Evolutionary conservation across 2,888 invertebrate genomes (phyloP).

Genomic region (Tiphia femorata): DNA sequence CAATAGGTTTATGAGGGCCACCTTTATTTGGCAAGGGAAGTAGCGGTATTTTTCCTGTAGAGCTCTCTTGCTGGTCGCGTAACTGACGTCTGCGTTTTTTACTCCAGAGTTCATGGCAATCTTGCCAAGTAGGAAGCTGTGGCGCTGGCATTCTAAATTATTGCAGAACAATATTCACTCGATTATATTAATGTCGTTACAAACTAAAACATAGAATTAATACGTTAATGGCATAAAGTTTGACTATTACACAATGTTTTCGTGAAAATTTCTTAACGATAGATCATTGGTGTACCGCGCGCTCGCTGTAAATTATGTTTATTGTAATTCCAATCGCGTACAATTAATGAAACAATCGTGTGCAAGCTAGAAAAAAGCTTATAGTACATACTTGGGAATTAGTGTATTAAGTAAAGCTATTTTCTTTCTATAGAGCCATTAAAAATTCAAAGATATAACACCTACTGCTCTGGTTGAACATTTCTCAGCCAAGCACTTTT

Average conservation of each 20-base stretch:
- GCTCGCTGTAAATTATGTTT: no score
- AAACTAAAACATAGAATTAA: constrained; percentile 15
- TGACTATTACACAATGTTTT: background rate
- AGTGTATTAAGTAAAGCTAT: no score
- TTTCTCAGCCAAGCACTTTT: constrained; percentile 93
- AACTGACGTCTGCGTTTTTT: constrained; percentile 92
- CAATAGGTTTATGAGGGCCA: constrained; percentile 64
- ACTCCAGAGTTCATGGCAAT: constrained; percentile 99
- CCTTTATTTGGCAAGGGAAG: constrained; percentile 62
- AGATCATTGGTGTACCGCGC: no score
- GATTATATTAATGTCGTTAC: constrained; percentile 5
- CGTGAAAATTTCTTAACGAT: constrained; percentile 1
- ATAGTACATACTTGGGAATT: constrained; percentile 2
- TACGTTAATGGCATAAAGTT: background rate
- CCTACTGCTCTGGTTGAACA: constrained; percentile 91
- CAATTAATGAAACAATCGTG: no score
- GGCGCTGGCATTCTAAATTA: constrained; percentile 82
- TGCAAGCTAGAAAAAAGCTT: no score
- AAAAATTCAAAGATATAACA: constrained; percentile 49
- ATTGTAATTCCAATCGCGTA: no score
- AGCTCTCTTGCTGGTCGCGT: constrained; percentile 79
- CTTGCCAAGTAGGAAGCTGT: constrained; percentile 94
- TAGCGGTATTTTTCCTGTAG: constrained; percentile 58
- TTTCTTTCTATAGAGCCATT: no score
- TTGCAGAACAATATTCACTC: no score